phyloP scores from a whole-genome alignment of 2,888 invertebrate genomes.

The Homarus gammarus region DNA sequence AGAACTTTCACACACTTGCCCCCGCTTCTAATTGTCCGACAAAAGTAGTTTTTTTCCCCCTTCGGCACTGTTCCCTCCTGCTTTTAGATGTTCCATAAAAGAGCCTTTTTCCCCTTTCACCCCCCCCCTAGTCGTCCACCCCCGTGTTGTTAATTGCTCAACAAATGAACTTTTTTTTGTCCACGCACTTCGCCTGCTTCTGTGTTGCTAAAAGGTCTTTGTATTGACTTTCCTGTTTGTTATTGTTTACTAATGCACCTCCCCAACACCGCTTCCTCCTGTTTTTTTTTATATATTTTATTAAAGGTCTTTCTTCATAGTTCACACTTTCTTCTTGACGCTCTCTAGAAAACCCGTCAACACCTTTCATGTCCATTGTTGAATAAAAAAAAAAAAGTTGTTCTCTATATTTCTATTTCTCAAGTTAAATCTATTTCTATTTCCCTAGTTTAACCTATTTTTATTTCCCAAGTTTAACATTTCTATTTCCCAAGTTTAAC shows the following conservation, averaged over 20 bases:
- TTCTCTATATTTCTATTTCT: too few relatives aligned
- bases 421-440: too few relatives aligned
- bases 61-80: neutral
- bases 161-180: constrained; percentile 28
- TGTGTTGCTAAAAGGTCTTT: neutral
- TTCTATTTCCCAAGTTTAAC: too few relatives aligned
- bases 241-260: neutral
- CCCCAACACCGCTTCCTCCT: too few relatives aligned
- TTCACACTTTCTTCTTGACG: too few relatives aligned
- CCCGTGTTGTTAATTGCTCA: constrained; percentile 13
- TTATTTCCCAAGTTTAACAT: too few relatives aligned
- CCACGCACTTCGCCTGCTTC: neutral
- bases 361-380: too few relatives aligned
- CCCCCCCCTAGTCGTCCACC: neutral
- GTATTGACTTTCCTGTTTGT: neutral
- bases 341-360: too few relatives aligned
- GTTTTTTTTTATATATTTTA: too few relatives aligned
- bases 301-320: too few relatives aligned
- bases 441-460: too few relatives aligned
- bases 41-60: neutral
- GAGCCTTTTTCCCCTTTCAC: constrained; percentile 1
- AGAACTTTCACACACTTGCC: neutral
- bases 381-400: too few relatives aligned
- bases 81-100: constrained; percentile 1
- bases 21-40: neutral